Conservation (phyloP, 2,888 invertebrate species). For the Ctena decussata region DNA sequence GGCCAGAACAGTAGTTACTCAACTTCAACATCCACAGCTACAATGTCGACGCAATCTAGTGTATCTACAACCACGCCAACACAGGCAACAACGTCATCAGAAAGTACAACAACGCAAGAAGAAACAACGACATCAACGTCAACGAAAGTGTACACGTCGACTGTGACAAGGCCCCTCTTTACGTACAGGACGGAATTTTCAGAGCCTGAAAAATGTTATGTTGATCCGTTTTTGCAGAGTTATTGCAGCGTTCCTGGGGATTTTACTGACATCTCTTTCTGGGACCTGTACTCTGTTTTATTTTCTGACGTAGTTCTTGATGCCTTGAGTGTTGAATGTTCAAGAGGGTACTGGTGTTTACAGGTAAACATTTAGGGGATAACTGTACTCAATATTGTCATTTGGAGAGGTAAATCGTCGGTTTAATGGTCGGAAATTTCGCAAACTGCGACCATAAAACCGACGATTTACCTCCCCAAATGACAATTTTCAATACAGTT, state of each 20-base stretch:
- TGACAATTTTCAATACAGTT: too few relatives aligned
- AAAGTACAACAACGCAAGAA: not conserved
- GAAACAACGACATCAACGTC: not conserved
- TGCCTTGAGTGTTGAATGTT: constrained; percentile 58
- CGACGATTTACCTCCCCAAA: too few relatives aligned
- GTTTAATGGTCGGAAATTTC: too few relatives aligned
- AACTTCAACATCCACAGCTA: not conserved
- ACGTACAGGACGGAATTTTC: not conserved
- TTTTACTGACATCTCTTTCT: constrained; percentile 61
- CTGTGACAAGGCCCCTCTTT: not conserved
- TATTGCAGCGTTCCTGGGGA: constrained; percentile 50
- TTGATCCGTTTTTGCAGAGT: constrained; percentile 39
- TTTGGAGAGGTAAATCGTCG: too few relatives aligned
- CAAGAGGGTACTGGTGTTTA: constrained; percentile 66
- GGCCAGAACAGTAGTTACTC: too few relatives aligned
- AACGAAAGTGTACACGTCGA: not conserved
- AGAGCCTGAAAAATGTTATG: not conserved
- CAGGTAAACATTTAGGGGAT: constrained; percentile 30
- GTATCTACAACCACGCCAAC: not conserved
- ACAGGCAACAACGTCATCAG: not conserved
- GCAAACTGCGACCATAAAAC: too few relatives aligned
- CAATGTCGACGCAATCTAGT: not conserved
- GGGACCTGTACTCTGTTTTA: constrained; percentile 64
- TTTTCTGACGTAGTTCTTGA: constrained; percentile 67
- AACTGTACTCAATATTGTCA: too few relatives aligned